Base-by-base conservation (phyloP, 2,797 vertebrate genomes). In the Bradypodion ventrale region DNA sequence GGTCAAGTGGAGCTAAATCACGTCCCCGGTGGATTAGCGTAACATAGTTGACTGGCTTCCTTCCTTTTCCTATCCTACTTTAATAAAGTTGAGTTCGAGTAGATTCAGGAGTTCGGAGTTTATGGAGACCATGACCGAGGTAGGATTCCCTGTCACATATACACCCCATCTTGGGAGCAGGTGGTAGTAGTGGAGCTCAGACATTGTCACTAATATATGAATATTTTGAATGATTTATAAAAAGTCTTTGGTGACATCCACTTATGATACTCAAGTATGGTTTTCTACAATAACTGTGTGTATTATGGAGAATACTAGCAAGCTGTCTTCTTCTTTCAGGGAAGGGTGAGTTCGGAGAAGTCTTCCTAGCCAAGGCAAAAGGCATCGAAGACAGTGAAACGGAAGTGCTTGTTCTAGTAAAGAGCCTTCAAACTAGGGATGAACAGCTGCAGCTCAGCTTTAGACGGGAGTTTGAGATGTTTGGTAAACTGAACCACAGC, bases 341-440 rank as follows among this genome's bases (percentile, higher is more conserved):
- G 77, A 98, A 97, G 88, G 98, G 99, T 0, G 98, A 98, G 93
- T 99, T 99, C 6, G 99, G 99, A 1, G 98, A 99, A 85, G 99
- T 99, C 91, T 97, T 99, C 93, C 95, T 99, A 80, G 98, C 98
- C 21, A 99, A 99, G 92, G 98, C 98, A 0, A 97, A 96, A 91
- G 97, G 96, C 15, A 85, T 97, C 1, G 97, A 98, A 84, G 97
- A 97, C 66, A 94, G 91, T 0, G 96, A 96, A 79, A 94, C 96
- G 0, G 98, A 99, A 93, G 95, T 94, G 0, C 97, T 99, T 94
- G 98, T 99, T 72, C 93, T 99, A 85, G 98, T 99, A 93, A 99
- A 99, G 95, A 98, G 96, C 88, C 96, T 99, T 79, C 98, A 98
- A 95, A 97, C 95, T 1, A 96, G 97, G 74, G 98, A 99, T 0